These are phyloP conservation scores for Lamellibrachia satsuma DNA, from an alignment of 2,888 invertebrate species.

Conservation along the genomic window DNA sequence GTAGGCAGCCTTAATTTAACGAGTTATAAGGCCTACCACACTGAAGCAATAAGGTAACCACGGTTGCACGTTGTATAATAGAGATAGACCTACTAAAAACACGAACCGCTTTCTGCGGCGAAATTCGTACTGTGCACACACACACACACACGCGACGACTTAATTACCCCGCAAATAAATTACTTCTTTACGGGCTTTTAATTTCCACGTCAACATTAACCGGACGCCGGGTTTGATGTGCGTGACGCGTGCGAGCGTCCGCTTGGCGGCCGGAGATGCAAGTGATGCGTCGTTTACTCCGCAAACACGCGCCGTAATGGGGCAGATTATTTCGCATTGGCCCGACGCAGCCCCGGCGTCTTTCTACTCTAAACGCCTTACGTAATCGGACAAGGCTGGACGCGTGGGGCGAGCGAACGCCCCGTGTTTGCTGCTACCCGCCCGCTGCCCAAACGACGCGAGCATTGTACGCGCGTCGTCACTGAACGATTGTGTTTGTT, in stretches of 20 bases:
- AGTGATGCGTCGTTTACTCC: neutral
- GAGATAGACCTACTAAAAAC: neutral
- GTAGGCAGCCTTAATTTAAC: neutral
- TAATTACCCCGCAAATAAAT: neutral
- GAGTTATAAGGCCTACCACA: neutral
- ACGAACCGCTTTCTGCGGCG: neutral
- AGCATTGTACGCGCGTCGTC: neutral
- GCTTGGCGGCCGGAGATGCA: neutral
- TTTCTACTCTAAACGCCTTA: conserved; percentile 17
- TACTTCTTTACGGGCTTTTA: conserved; percentile 1
- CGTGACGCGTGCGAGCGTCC: neutral
- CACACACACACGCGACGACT: neutral
- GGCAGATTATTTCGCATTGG: neutral
- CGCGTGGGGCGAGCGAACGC: neutral
- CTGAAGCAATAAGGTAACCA: neutral
- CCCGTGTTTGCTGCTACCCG: neutral
- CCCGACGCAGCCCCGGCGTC: neutral
- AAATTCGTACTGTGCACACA: too few species aligned
- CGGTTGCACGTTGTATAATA: neutral
- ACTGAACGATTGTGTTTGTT: neutral
- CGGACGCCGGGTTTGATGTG: neutral
- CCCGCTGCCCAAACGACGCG: neutral
- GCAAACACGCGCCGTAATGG: neutral
- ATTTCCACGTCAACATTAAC: conserved; percentile 17
- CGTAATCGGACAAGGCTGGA: neutral